Evolutionary conservation across 2,113 vertebrate genomes (phyloP), one percentile per base, ranked within the genome.

Genomic region (Chauna torquata): DNA sequence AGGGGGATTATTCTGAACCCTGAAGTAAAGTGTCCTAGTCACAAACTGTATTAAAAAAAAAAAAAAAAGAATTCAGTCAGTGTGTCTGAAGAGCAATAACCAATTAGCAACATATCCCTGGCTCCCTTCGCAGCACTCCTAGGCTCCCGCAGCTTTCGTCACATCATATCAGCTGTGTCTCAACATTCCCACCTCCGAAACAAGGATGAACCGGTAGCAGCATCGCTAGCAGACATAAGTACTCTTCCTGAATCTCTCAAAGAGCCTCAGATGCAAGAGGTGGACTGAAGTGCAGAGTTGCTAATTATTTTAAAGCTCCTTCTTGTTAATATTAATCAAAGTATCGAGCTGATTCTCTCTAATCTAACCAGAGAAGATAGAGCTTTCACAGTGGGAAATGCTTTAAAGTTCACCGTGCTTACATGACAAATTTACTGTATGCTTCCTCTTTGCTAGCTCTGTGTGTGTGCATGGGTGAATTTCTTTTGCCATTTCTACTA

Each of bases 381-480:
- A 83, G 71, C 45, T 95, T 95, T 94, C 42, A 0, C 82, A 71
- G 91, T 87, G 77, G 88, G 70, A 94, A 95, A 74, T 94, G n/a
- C 70, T 95, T 89, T 94, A 93, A 96, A 96, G 89, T 97, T 95
- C 91, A 95, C 58, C 66, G 82, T 24, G 82, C 66, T 85, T 77
- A 49, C 81, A 90, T 55, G 86, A 92, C 54, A 65, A 82, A 92
- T 92, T 77, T 92, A 78, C 54, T 91, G 66, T 58, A 45, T 76
- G 74, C 44, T 82, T 95, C 80, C 77, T 88, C 10, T 70, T 91
- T 88, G 38, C 50, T 77, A 66, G 23, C 58, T 85, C 66, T 79
- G 42, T 77, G 38, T 83, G 11, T 36, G n/a, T 75, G 75, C 42
- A 50, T 87, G 58, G 24, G 0, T 34, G 62, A 95, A 82, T 90